Evolutionary conservation across 2,113 vertebrate genomes (phyloP).

Genomic region (Myxocyprinus asiaticus): DNA sequence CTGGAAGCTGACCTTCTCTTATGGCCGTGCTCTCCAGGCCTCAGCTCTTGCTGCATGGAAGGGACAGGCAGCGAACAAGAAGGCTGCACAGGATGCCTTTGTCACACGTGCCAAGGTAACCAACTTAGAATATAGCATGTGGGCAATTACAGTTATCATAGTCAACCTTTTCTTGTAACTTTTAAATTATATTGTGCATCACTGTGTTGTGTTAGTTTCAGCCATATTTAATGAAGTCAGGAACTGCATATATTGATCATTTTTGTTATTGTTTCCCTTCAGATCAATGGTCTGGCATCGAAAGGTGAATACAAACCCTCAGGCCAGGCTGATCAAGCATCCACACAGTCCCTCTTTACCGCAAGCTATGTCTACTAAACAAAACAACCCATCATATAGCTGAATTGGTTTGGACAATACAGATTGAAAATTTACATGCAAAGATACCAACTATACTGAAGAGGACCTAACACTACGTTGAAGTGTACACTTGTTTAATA

Average conservation of each 20-base stretch:
- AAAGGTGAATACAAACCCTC: conserved; percentile 85
- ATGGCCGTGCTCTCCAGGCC: conserved; percentile 91
- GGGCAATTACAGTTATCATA: no score
- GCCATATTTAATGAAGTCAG: neutral
- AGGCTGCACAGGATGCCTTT: conserved; percentile 87
- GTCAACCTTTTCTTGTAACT: no score
- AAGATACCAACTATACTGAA: conserved; percentile 33
- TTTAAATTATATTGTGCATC: neutral
- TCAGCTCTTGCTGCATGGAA: conserved; percentile 90
- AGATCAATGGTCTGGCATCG: conserved; percentile 91
- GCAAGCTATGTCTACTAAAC: conserved; percentile 89
- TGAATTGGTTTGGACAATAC: conserved; percentile 16
- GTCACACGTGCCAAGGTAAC: conserved; percentile 84
- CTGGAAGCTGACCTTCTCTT: conserved; percentile 96
- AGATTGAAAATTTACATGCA: neutral
- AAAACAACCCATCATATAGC: neutral
- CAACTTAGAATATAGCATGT: no score
- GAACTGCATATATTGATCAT: neutral
- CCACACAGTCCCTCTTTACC: conserved; percentile 87
- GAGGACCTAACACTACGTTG: conserved; percentile 1
- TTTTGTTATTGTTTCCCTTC: conserved; percentile 33
- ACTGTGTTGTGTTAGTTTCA: neutral
- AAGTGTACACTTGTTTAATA: neutral
- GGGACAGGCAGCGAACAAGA: conserved; percentile 86
- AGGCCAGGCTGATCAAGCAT: conserved; percentile 77